A percentile compares a stretch with the other conserved stretches of the same genome.
Evolutionary conservation across 2,888 invertebrate genomes (phyloP).

Genomic region (Dione vanillae): DNA sequence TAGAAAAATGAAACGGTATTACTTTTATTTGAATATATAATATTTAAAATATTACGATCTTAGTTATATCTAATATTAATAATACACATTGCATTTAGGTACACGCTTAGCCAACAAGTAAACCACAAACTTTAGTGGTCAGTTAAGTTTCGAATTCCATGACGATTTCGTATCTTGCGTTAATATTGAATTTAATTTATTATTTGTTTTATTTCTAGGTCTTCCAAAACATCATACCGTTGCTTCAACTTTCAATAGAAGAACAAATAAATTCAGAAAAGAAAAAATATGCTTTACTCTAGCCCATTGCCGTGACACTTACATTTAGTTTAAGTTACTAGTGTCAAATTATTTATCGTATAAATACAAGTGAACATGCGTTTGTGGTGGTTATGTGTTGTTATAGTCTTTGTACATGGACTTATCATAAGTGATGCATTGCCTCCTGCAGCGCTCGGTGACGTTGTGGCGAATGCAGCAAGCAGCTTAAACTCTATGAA

Average conservation of each 20-base stretch:
- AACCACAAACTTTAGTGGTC: background rate
- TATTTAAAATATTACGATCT: background rate
- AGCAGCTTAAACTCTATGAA: slow-evolving; percentile 81
- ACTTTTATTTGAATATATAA: background rate
- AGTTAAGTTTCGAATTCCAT: background rate
- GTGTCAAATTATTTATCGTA: background rate
- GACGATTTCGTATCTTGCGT: background rate
- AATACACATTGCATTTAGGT: background rate
- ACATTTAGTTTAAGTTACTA: background rate
- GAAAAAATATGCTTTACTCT: slow-evolving; percentile 14
- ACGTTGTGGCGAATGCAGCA: slow-evolving; percentile 79
- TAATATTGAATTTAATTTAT: background rate
- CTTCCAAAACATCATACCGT: background rate
- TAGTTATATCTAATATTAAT: background rate
- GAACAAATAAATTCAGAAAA: background rate
- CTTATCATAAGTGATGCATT: slow-evolving; percentile 65
- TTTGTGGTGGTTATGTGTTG: slow-evolving; percentile 66
- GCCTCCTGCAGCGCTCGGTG: slow-evolving; percentile 79
- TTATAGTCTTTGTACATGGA: slow-evolving; percentile 46
- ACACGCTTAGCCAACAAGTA: background rate
- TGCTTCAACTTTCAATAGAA: background rate
- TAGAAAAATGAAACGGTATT: background rate
- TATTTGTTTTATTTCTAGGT: slow-evolving; percentile 1
- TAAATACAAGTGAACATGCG: slow-evolving; percentile 51
- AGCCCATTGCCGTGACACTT: slow-evolving; percentile 12